Evolutionary conservation across 2,797 vertebrate genomes (phyloP).

Genomic region (Bryconaethiops microstoma): DNA sequence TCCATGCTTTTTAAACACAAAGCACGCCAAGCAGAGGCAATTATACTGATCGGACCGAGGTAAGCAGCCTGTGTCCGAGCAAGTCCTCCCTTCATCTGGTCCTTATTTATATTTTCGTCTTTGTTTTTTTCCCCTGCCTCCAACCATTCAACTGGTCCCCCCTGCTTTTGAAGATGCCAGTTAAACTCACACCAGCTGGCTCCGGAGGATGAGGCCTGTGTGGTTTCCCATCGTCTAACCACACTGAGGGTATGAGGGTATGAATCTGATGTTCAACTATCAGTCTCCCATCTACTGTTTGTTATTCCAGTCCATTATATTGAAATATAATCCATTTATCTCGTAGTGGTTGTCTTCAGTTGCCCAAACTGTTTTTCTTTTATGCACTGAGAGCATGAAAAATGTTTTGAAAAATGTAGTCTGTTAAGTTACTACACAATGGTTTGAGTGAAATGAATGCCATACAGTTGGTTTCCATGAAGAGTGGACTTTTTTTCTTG

Average conservation of each 20-base stretch:
- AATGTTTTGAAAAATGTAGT: neutral
- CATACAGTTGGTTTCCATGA: neutral
- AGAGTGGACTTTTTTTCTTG: constrained; percentile 17
- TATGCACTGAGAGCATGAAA: too few species aligned
- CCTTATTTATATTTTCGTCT: constrained; percentile 53
- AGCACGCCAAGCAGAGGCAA: constrained; percentile 23
- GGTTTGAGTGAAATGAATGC: neutral
- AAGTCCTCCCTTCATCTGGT: constrained; percentile 47
- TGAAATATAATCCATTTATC: constrained; percentile 16
- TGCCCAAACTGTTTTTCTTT: neutral
- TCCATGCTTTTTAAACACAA: constrained; percentile 38
- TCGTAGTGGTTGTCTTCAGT: constrained; percentile 5
- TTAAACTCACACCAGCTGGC: constrained; percentile 53
- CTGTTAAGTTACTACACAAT: neutral
- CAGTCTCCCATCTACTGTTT: constrained; percentile 29
- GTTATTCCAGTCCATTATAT: constrained; percentile 40
- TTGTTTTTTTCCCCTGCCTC: constrained; percentile 42
- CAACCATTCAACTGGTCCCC: constrained; percentile 33
- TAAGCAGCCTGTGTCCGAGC: constrained; percentile 27
- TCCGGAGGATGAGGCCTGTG: constrained; percentile 20
- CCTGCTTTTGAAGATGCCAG: constrained; percentile 53
- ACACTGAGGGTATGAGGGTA: constrained; percentile 11
- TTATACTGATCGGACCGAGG: constrained; percentile 40
- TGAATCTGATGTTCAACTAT: constrained; percentile 25
- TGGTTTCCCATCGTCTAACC: constrained; percentile 27